phyloP scores from a whole-genome alignment of 2,797 vertebrate species.

The Urophycis tenuis region DNA sequence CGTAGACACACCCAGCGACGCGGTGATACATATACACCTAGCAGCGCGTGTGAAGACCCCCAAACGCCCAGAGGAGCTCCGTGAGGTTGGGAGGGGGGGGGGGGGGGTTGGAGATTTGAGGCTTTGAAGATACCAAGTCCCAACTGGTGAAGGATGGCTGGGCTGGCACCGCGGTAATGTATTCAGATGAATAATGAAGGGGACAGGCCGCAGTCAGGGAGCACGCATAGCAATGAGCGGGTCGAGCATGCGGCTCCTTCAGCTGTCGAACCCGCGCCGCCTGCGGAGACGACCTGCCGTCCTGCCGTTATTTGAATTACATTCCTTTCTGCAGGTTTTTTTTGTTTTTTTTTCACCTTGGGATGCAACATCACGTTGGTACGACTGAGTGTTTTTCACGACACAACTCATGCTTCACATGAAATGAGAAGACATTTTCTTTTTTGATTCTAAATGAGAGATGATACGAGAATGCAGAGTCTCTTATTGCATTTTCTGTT shows the following conservation, averaged over 20 bases:
- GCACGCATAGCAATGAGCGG: conserved; percentile 65
- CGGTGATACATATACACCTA: conserved; percentile 17
- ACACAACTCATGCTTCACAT: neutral
- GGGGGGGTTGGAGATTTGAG: conserved; percentile 49
- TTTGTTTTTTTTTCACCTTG: conserved; percentile 20
- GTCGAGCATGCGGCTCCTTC: conserved; percentile 44
- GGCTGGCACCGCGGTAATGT: conserved; percentile 68
- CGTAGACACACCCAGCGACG: conserved; percentile 62
- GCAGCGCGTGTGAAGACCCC: conserved; percentile 3
- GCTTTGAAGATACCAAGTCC: conserved; percentile 67
- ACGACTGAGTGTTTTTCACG: neutral
- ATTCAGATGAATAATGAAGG: conserved; percentile 70
- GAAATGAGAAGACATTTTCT: neutral
- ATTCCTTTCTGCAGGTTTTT: conserved; percentile 15
- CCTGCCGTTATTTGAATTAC: conserved; percentile 36
- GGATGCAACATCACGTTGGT: neutral
- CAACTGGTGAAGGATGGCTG: conserved; percentile 61
- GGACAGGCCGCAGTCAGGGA: conserved; percentile 49
- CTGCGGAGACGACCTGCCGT: conserved; percentile 41
- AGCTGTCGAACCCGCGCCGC: conserved; percentile 38
- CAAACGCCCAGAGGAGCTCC: conserved; percentile 56
- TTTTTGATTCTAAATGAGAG: neutral
- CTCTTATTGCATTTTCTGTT: neutral
- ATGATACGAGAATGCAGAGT: no score
- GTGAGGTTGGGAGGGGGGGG: neutral